Conservation (phyloP, 2,113 vertebrate species). For the Nyctibius bracteatus region DNA sequence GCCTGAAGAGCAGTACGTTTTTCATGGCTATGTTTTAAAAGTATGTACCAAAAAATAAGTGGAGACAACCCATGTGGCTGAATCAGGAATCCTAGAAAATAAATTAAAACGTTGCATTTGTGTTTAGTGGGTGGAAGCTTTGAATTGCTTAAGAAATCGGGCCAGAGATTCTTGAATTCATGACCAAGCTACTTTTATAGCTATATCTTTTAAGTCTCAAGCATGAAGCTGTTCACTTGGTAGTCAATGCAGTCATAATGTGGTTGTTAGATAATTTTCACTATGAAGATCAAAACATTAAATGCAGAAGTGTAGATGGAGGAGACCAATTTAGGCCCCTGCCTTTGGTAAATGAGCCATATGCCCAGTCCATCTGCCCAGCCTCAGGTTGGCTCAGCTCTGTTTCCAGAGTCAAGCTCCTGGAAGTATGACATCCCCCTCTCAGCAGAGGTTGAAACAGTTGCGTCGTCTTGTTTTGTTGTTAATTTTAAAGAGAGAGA, state of each 20-base stretch:
- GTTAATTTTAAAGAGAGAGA: not conserved
- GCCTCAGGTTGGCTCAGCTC: not conserved
- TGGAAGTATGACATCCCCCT: not conserved
- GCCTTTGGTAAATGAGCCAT: not conserved
- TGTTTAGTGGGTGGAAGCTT: not conserved
- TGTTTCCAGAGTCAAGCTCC: not conserved
- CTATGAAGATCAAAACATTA: not conserved
- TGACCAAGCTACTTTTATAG: not conserved
- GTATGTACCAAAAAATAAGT: not conserved
- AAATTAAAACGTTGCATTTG: not conserved
- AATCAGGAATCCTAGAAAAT: not conserved
- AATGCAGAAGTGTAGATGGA: not conserved
- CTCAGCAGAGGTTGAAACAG: not conserved
- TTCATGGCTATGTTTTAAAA: not conserved
- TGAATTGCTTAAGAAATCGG: not conserved
- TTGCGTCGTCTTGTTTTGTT: not conserved
- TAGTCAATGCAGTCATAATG: not conserved
- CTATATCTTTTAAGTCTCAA: not conserved
- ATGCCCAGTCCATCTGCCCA: not conserved
- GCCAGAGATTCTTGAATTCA: not conserved
- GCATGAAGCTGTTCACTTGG: not conserved
- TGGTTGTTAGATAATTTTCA: not conserved
- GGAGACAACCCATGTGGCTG: not conserved
- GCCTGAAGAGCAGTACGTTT: not conserved
- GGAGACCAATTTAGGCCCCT: not conserved